Evolutionary conservation across 1,140 invertebrate genomes (phyloP).

Genomic region (Eueides isabella): DNA sequence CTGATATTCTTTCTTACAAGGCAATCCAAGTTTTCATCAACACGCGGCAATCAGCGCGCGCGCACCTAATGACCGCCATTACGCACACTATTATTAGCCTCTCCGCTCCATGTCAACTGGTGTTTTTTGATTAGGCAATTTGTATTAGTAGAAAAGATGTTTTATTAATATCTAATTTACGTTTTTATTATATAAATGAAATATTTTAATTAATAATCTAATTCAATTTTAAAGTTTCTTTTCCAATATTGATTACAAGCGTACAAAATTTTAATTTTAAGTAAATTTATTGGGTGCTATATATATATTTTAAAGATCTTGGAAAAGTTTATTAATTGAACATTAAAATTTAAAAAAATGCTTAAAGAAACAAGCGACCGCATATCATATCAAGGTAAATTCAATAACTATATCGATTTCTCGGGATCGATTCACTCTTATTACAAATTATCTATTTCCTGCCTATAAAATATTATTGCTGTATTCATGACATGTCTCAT

Average conservation of each 20-base stretch:
- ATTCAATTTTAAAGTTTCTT: too few relatives aligned
- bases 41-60: conserved; percentile 62
- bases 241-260: too few relatives aligned
- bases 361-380: not conserved
- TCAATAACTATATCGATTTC: conserved; percentile 12
- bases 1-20: conserved; percentile 41
- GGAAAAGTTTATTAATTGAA: too few relatives aligned
- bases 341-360: not conserved
- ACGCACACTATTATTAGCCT: conserved; percentile 72
- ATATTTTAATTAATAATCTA: not conserved
- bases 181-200: not conserved
- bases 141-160: conserved; percentile 5
- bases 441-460: conserved; percentile 33
- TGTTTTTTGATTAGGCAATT: conserved; percentile 45
- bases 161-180: not conserved
- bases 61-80: conserved; percentile 70
- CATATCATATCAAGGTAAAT: not conserved
- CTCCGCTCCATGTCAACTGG: conserved; percentile 57
- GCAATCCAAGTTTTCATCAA: conserved; percentile 75
- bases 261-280: too few relatives aligned
- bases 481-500: conserved; percentile 8
- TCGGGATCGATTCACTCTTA: not conserved
- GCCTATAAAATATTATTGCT: conserved; percentile 16
- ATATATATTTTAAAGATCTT: too few relatives aligned
- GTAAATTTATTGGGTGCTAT: too few relatives aligned